Base-by-base conservation (phyloP, 2,113 vertebrate species). In the Rhizomys pruinosus region DNA sequence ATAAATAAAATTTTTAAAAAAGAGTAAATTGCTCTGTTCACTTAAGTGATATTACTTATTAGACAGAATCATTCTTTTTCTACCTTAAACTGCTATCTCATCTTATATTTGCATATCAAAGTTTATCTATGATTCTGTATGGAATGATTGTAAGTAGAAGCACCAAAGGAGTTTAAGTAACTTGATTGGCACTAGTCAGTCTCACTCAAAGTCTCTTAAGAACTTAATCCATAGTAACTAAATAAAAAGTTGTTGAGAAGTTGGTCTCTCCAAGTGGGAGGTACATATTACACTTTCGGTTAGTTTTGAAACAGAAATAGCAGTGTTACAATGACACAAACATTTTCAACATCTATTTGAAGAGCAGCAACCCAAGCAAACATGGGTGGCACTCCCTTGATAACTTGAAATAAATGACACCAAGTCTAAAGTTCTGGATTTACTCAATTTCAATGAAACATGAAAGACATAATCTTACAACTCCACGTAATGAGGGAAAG, bases 291-390 rank as follows among this genome's bases (percentile, higher is more conserved):
- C 82, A 96, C 95, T 97, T 92, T 87, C 17, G 72, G 92, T 92
- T 93, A 95, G 94, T 81, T 97, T n/a, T 69, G 94, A 97, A 82
- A 94, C 87, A 92, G 81, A 96, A 39, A 92, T 80, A 97, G 96
- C 84, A 95, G 12, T 1, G 1, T 55, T 29, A 34, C 80, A 92
- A 79, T 32, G 0, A 91, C 22, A 74, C 81, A 97, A 95, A 96
- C 23, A 87, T n/a, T 66, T 39, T 64, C 88, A 63, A 80, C 0
- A 1, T 69, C 55, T 93, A 93, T 92, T 77, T 89, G 80, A 97
- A 97, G 90, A 72, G 42, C 23, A 74, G 78, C 20, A 92, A 94
- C 74, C 89, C 22, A 80, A 96, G 87, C 55, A 94, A 61, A 12
- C 4, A 81, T 78, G 95, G 81, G 91, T 95, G 84, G 87, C 74